Percentiles rank a stretch among this genome's conserved stretches.
Evolutionary conservation across 2,113 vertebrate genomes (phyloP).

Genomic region (Macrotus californicus): DNA sequence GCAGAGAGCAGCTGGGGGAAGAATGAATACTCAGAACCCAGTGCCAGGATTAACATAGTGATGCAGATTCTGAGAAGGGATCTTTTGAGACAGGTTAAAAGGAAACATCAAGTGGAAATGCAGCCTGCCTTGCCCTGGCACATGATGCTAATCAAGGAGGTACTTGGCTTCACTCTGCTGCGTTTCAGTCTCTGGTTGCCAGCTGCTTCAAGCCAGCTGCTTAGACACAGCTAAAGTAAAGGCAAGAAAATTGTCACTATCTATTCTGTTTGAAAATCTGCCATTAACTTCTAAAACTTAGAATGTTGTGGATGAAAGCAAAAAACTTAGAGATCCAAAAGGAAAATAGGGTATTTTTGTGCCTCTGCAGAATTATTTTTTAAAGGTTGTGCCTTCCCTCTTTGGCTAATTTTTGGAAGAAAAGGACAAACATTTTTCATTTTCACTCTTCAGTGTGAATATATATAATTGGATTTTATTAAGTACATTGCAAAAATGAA

Average conservation of each 20-base stretch:
- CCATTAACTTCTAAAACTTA: constrained; percentile 25
- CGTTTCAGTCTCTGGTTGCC: not conserved
- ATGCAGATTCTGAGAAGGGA: constrained; percentile 30
- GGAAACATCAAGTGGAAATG: not conserved
- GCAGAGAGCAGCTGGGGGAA: constrained; percentile 41
- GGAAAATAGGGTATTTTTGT: not conserved
- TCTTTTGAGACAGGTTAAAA: constrained; percentile 17
- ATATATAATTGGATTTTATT: constrained; percentile 33
- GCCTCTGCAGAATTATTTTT: constrained; percentile 30
- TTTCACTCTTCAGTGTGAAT: not conserved
- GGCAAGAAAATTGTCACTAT: constrained; percentile 37
- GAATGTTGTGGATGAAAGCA: not conserved
- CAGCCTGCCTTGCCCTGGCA: not conserved
- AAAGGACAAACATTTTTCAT: not conserved
- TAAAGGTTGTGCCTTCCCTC: not conserved
- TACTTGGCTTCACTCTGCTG: not conserved
- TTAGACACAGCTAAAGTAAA: constrained; percentile 31
- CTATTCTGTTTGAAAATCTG: constrained; percentile 24
- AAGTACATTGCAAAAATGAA: not conserved
- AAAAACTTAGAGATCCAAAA: not conserved
- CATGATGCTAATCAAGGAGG: not conserved
- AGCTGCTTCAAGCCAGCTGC: constrained; percentile 13
- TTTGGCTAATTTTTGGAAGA: constrained; percentile 4
- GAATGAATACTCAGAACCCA: constrained; percentile 30
- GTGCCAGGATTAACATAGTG: constrained; percentile 34